Conservation (phyloP, 2,797 vertebrate species). For the Gymnothorax javanicus region DNA sequence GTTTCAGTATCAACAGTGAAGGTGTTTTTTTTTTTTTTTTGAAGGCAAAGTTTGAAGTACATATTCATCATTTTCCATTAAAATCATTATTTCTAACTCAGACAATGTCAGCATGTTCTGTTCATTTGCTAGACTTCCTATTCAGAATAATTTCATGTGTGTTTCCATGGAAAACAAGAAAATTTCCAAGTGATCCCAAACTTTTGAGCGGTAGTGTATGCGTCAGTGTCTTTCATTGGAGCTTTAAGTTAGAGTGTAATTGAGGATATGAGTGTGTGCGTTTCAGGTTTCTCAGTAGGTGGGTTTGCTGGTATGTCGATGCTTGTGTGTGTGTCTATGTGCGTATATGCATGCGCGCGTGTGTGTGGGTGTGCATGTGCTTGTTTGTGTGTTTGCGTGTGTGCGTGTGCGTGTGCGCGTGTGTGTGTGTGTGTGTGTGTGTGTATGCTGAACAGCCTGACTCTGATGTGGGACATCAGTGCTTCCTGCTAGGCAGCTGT, state of each 20-base stretch:
- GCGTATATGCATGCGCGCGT: constrained; percentile 9
- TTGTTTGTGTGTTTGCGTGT: constrained; percentile 32
- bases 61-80: too few species aligned
- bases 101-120: too few species aligned
- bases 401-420: constrained; percentile 40
- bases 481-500: neutral
- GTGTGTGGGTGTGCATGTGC: constrained; percentile 20
- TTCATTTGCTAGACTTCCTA: too few species aligned
- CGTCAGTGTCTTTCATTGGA: constrained; percentile 30
- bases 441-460: constrained; percentile 37
- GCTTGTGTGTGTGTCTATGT: constrained; percentile 15
- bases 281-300: neutral
- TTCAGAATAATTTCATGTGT: too few species aligned
- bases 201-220: too few species aligned
- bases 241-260: neutral
- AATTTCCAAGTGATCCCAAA: too few species aligned
- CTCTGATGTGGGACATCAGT: neutral
- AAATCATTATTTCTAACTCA: too few species aligned
- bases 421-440: neutral
- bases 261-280: constrained; percentile 19
- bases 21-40: too few species aligned
- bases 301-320: too few species aligned
- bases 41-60: too few species aligned
- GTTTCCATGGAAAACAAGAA: too few species aligned
- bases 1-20: too few species aligned